Base-by-base conservation (phyloP, 2,113 vertebrate species). In the Entomyzon cyanotis region DNA sequence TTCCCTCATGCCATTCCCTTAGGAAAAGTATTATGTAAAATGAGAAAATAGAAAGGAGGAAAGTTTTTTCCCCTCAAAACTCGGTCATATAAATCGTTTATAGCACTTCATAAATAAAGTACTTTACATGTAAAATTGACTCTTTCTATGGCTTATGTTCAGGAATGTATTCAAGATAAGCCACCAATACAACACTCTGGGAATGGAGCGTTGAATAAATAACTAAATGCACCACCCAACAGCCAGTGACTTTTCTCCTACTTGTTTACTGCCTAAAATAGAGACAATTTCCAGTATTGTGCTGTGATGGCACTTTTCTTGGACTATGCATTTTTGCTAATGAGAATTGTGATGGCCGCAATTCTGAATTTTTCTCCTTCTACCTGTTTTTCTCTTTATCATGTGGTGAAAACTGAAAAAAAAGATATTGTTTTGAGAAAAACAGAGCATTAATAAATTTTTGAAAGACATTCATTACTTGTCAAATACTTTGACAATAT, bases 21-120 rank as follows among this genome's bases (percentile, higher is more conserved):
- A 94, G 90, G 85, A 95, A 92, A 60, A 89, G 8, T 23, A 49
- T 93, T 70, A 94, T 75, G 39, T 56, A 93, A 85, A 95, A 65
- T 91, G 7, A 95, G 35, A 65, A 87, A 82, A 37, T 27, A 82
- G 24, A 89, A 93, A 69, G 25, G 7, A 95, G 8, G 11, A 77
- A 84, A 35, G 15, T 5, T 25, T 59, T 28, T 70, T 68, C 33
- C 33, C 27, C n/a, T 44, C 46, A 91, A 94, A 96, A 83, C 20
- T 87, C 1, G 0, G 33, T 88, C n/a, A 71, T 65, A 65, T 69
- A 27, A 89, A 83, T 65, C 24, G 58, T 90, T 39, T 56, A 56
- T 63, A 77, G 8, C 20, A 55, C 55, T 89, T 76, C 39, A 58
- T 65, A 82, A 90, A 67, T 95, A 69, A 41, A 52, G 31, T 78